Percentiles rank a stretch among this genome's conserved stretches.
Evolutionary conservation across 2,797 vertebrate genomes (phyloP).

Genomic region (Halcyon badia): DNA sequence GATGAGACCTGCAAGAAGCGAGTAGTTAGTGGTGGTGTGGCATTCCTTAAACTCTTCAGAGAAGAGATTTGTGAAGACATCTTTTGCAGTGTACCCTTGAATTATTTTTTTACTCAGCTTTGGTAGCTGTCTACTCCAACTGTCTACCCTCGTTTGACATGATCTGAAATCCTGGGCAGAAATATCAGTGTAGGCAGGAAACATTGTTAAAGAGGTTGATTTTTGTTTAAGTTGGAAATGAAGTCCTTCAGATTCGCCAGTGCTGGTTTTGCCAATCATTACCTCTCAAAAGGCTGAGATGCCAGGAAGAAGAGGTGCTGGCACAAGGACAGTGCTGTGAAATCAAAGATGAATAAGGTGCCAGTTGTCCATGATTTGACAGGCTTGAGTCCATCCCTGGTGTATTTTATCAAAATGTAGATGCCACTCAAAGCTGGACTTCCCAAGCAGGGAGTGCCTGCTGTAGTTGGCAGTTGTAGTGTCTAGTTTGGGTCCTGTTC

Average conservation of each 20-base stretch:
- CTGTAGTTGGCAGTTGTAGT: not conserved
- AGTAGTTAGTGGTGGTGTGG: not conserved
- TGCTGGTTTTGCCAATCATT: not conserved
- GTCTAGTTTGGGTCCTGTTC: not conserved
- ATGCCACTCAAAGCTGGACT: not conserved
- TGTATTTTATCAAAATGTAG: not conserved
- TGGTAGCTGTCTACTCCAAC: not conserved
- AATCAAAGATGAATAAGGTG: constrained; percentile 8
- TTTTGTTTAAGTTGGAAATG: not conserved
- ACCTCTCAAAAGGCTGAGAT: not conserved
- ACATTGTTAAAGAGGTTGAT: not conserved
- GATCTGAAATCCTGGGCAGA: not conserved
- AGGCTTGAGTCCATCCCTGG: not conserved
- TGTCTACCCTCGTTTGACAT: not conserved
- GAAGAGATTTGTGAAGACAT: not conserved
- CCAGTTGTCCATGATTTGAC: not conserved
- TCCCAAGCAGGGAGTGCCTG: not conserved
- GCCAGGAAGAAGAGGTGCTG: not conserved
- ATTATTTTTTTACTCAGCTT: not conserved
- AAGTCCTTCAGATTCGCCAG: not conserved
- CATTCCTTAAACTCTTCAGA: not conserved
- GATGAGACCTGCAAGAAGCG: not conserved
- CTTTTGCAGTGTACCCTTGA: not conserved
- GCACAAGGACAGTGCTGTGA: not conserved
- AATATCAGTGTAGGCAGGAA: not conserved